A percentile compares a stretch with the other conserved stretches of the same genome.
These are phyloP conservation scores for Piaya cayana DNA, from an alignment of 2,113 vertebrate genomes.

Conservation along the genomic window DNA sequence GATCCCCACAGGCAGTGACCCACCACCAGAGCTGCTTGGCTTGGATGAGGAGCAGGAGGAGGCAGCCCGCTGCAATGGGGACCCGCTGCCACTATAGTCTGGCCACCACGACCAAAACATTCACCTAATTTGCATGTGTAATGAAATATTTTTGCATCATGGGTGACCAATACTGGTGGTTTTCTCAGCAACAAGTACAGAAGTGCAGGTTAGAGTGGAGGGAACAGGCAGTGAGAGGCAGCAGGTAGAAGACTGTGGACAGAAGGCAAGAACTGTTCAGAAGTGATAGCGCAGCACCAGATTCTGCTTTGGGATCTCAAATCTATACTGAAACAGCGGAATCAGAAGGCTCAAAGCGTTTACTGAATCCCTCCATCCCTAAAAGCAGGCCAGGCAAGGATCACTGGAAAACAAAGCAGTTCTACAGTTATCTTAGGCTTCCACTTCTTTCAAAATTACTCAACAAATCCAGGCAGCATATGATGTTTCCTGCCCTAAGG, in stretches of 20 bases:
- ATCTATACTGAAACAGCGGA: background rate
- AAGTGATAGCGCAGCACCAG: background rate
- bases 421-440: background rate
- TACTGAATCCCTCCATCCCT: background rate
- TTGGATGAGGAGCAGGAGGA: background rate
- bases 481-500: background rate
- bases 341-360: background rate
- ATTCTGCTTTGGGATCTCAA: background rate
- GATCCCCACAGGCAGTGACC: background rate
- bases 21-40: background rate
- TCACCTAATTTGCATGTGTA: background rate
- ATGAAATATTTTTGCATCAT: background rate
- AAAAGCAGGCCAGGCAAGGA: background rate
- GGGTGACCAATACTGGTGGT: background rate
- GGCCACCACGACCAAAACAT: background rate
- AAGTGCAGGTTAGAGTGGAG: background rate
- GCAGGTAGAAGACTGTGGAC: background rate
- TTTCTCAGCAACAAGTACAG: background rate
- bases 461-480: background rate
- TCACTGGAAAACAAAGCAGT: background rate
- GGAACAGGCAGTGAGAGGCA: background rate
- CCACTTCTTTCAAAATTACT: background rate
- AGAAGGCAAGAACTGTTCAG: background rate
- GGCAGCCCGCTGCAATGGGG: background rate
- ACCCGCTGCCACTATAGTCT: background rate